A percentile compares a stretch with the other conserved stretches of the same genome.
phyloP scores from a whole-genome alignment of 2,113 vertebrate genomes.

The Ceyx melanurus region DNA sequence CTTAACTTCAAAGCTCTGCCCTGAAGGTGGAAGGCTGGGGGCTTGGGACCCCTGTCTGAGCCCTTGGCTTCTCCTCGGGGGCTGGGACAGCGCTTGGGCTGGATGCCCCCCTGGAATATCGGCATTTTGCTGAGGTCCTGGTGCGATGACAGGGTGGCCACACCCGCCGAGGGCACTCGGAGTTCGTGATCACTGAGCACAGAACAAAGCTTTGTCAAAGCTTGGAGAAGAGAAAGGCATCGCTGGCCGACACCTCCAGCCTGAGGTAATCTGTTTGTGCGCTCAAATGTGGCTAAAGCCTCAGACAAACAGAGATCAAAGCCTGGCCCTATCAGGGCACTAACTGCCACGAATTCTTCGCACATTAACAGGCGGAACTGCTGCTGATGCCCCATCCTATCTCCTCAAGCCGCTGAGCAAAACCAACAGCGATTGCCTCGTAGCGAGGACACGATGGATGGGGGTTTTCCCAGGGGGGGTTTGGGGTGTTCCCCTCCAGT shows the following conservation, averaged over 20 bases:
- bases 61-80: background rate
- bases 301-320: slow-evolving; percentile 19
- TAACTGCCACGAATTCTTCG: background rate
- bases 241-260: background rate
- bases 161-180: background rate
- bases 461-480: background rate
- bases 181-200: background rate
- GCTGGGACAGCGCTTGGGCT: too few relatives aligned
- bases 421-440: background rate
- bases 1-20: background rate
- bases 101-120: too few relatives aligned
- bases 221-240: background rate
- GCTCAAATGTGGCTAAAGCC: background rate
- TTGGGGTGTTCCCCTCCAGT: background rate
- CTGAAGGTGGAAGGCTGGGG: background rate
- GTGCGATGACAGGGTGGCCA: accelerated
- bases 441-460: too few relatives aligned
- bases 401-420: background rate
- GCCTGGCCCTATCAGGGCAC: background rate
- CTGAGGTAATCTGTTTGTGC: background rate
- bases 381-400: background rate
- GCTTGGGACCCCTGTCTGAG: background rate
- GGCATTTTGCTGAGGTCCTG: background rate
- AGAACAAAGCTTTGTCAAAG: background rate
- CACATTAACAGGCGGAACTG: background rate